A percentile compares a stretch with the other conserved stretches of the same genome.
phyloP scores from a whole-genome alignment of 1,140 invertebrate genomes.

The Drosophila parabipectinata region DNA sequence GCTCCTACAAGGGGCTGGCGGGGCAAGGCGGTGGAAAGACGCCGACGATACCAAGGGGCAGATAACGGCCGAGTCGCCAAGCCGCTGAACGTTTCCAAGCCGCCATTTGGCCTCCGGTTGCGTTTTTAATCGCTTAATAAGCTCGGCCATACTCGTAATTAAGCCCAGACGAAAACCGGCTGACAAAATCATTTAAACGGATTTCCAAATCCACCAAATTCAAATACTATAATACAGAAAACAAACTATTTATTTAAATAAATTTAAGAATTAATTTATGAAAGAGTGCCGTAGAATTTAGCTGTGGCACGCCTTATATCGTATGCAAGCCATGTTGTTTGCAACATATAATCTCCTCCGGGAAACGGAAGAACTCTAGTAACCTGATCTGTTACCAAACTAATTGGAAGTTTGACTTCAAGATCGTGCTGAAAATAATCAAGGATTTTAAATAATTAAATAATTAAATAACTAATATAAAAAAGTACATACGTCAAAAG shows the following conservation, averaged over 20 bases:
- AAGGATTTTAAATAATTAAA: background rate
- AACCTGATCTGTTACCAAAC: background rate
- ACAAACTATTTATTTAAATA: background rate
- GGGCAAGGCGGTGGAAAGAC: constrained; percentile 23
- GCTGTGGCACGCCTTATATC: background rate
- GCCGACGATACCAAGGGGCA: constrained; percentile 53
- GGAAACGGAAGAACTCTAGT: constrained; percentile 12
- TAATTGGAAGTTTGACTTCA: background rate
- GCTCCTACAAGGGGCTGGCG: background rate
- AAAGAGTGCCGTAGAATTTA: background rate
- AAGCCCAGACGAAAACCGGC: constrained; percentile 41
- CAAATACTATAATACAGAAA: background rate
- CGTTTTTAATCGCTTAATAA: constrained; percentile 73
- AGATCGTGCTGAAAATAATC: constrained; percentile 3
- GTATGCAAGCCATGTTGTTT: background rate
- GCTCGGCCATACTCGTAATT: constrained; percentile 58
- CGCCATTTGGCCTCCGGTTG: constrained; percentile 45
- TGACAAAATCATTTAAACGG: constrained; percentile 3
- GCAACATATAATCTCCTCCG: constrained; percentile 2
- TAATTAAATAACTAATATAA: background rate
- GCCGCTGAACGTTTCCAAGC: constrained; percentile 14
- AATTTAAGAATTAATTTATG: background rate
- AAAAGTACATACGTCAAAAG: constrained; percentile 1
- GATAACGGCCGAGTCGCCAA: constrained; percentile 28
- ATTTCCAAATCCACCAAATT: background rate